Evolutionary conservation across 2,113 vertebrate genomes (phyloP), one percentile per base, ranked within the genome.

Genomic region (Scalopus aquaticus): DNA sequence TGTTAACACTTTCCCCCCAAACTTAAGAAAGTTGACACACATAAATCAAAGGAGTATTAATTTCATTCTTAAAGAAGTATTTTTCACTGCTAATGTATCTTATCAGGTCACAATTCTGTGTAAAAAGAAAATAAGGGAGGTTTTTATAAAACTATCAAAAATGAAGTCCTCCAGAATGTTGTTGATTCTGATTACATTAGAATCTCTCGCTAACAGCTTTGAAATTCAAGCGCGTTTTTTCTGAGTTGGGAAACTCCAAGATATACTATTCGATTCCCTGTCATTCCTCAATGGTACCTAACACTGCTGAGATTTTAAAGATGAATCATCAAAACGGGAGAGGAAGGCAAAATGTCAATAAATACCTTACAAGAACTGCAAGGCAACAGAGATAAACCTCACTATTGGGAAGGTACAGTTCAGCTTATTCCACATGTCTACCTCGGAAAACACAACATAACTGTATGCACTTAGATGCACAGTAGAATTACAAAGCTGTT

Each of bases 251-350:
- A n/a, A 93, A 96, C 56, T 86, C 74, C 39, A 56, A 28, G 93
- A 94, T 49, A 26, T 56, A 56, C 44, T 39, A 69, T 51, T 95
- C 30, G 95, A 88, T 56, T 78, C 32, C 42, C 56, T 35, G 74
- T 13, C 44, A 42, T 30, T 90, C 70, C 69, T 67, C 26, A 69
- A 74, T 32, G 17, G 65, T 69, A 93, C 16, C 62, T 82, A 95
- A 70, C 13, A 87, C 20, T 42, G 42, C 62, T 69, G 22, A 94
- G 82, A 88, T 90, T 67, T 95, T 88, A 78, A 90, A 83, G 22
- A 95, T 51, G 24, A 93, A 95, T 95, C 77, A 95, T 82, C 81
- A 79, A 80, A 92, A 92, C 22, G 2, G 16, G 12, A 93, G 28
- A 79, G 28, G 11, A 82, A 16, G 19, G 81, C 81, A 90, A 91